Evolutionary conservation across 2,888 invertebrate species (phyloP).

Genomic region (Parnassius orleans): DNA sequence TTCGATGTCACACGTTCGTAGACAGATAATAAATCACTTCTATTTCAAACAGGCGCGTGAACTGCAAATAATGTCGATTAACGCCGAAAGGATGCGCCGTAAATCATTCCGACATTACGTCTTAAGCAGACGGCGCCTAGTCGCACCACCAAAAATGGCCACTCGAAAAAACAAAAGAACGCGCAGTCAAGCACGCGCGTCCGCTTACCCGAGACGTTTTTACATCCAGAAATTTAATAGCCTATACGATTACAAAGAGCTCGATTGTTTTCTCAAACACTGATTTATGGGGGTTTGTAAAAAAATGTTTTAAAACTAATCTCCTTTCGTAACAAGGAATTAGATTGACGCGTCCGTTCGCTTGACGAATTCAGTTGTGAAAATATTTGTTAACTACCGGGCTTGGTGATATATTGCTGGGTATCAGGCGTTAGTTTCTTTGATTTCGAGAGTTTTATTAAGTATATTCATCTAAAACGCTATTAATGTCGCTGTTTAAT

Average conservation of each 20-base stretch:
- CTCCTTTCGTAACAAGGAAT: conserved; percentile 33
- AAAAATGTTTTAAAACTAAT: conserved; percentile 40
- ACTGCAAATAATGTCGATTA: conserved; percentile 56
- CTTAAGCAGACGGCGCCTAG: conserved; percentile 47
- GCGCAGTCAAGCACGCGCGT: conserved; percentile 7
- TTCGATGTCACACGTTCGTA: conserved; percentile 12
- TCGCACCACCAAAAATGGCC: conserved; percentile 47
- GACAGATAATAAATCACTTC: conserved; percentile 21
- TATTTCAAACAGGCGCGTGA: conserved; percentile 14
- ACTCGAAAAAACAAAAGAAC: conserved; percentile 32
- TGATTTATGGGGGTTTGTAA: conserved; percentile 65
- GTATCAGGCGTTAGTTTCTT: conserved; percentile 29
- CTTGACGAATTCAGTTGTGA: conserved; percentile 46
- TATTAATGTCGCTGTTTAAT: conserved; percentile 3
- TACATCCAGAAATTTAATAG: conserved; percentile 69
- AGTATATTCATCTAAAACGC: conserved; percentile 5
- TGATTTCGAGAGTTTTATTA: conserved; percentile 33
- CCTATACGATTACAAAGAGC: conserved; percentile 77
- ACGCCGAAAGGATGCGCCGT: conserved; percentile 40
- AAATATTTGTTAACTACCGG: conserved; percentile 66
- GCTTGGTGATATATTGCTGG: conserved; percentile 48
- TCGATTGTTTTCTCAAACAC: conserved; percentile 72
- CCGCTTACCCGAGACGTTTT: conserved; percentile 52
- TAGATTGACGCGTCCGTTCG: conserved; percentile 35
- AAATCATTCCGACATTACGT: conserved; percentile 73